Conservation (phyloP, 2,797 vertebrate genomes). For the Sorex maritimensis region DNA sequence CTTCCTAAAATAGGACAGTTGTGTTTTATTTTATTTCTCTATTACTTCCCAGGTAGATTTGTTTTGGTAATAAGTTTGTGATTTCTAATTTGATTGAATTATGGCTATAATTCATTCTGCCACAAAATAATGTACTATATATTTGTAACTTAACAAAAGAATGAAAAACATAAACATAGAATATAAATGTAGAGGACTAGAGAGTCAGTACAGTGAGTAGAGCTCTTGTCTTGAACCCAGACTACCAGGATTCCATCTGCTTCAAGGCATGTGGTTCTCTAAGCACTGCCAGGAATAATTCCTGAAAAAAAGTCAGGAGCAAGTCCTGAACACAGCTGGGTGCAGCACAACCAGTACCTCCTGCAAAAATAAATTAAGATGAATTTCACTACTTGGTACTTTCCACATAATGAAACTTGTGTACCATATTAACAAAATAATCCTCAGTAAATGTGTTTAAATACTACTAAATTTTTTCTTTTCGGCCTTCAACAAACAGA, state of each 20-base stretch:
- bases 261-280: too few species aligned
- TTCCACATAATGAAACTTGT: not conserved
- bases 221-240: too few species aligned
- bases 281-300: too few species aligned
- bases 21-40: not conserved
- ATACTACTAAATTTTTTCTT: not conserved
- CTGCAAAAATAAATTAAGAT: not conserved
- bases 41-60: constrained; percentile 25
- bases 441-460: not conserved
- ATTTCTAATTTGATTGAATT: constrained; percentile 13
- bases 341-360: not conserved
- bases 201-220: too few species aligned
- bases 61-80: constrained; percentile 6
- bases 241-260: too few species aligned
- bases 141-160: not conserved
- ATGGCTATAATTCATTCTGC: not conserved
- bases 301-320: too few species aligned
- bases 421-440: not conserved
- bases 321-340: too few species aligned
- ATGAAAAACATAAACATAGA: constrained; percentile 16
- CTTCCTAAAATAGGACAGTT: constrained; percentile 27
- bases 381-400: not conserved
- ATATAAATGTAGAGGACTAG: not conserved
- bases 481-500: too few species aligned
- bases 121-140: not conserved